Percentiles rank a stretch among this genome's conserved stretches.
phyloP scores from a whole-genome alignment of 2,797 vertebrate species.

The Eospalax fontanierii region DNA sequence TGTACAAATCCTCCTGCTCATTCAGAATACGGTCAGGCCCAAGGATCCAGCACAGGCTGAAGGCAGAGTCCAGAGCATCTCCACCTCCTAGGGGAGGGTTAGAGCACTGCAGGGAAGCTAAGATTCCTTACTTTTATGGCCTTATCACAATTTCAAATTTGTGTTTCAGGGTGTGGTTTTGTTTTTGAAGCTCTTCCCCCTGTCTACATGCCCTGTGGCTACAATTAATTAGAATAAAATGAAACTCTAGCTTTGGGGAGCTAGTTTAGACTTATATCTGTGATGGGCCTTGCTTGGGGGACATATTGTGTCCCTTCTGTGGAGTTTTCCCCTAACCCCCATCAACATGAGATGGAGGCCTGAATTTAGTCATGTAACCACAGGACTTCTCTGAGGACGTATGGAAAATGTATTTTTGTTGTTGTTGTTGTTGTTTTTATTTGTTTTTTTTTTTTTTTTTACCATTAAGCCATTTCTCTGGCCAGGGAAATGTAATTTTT shows the following conservation, averaged over 20 bases:
- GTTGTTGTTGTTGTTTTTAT: too few species aligned
- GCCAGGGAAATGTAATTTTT: too few species aligned
- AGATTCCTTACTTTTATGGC: background rate
- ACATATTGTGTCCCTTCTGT: background rate
- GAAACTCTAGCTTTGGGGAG: background rate
- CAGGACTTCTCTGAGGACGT: background rate
- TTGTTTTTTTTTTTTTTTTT: background rate
- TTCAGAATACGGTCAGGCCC: background rate
- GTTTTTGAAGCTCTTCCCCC: background rate
- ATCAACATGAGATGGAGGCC: background rate
- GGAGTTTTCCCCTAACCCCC: background rate
- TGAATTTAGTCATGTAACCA: background rate
- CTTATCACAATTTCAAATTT: background rate
- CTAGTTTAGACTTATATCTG: background rate
- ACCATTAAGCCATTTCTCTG: too few species aligned
- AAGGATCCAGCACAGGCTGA: background rate
- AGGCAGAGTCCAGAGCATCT: background rate
- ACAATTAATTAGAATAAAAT: background rate
- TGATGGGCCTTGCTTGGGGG: background rate
- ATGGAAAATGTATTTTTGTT: background rate
- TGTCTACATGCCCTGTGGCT: background rate
- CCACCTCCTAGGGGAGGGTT: too few species aligned
- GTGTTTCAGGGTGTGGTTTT: background rate
- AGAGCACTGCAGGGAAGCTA: background rate
- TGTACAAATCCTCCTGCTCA: background rate